Percentiles rank a stretch among this genome's conserved stretches.
These are phyloP conservation scores for Akabosia matsudoensis DNA, from an alignment of 1,140 invertebrate species.

Conservation along the genomic window DNA sequence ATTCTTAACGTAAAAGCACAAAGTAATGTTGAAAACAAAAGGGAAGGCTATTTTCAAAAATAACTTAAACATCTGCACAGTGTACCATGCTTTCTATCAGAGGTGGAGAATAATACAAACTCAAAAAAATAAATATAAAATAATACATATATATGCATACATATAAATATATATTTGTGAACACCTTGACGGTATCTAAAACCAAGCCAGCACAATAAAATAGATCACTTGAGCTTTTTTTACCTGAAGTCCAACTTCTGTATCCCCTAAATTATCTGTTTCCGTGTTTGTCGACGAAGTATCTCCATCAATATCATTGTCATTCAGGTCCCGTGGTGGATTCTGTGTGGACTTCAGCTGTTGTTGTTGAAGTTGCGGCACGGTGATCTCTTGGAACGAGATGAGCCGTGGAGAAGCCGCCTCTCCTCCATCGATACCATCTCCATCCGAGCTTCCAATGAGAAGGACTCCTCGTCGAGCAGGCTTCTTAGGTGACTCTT, in stretches of 20 bases:
- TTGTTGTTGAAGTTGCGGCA: constrained; percentile 1
- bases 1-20: too few relatives aligned
- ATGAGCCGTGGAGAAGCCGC: constrained; percentile 44
- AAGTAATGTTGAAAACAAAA: too few relatives aligned
- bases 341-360: constrained; percentile 27
- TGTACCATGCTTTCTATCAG: too few relatives aligned
- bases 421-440: constrained; percentile 29
- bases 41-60: too few relatives aligned
- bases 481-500: constrained; percentile 53
- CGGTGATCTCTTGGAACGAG: constrained; percentile 45
- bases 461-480: constrained; percentile 34
- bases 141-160: too few relatives aligned
- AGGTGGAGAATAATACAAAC: too few relatives aligned
- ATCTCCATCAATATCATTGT: constrained; percentile 57
- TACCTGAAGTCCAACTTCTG: constrained; percentile 62
- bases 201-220: too few relatives aligned
- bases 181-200: too few relatives aligned
- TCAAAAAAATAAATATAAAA: too few relatives aligned
- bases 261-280: constrained; percentile 63
- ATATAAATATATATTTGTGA: too few relatives aligned
- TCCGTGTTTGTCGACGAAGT: constrained; percentile 51
- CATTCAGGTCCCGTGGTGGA: constrained; percentile 48
- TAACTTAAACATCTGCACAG: too few relatives aligned
- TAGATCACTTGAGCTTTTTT: too few relatives aligned
- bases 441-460: constrained; percentile 18